Conservation (phyloP, 2,797 vertebrate genomes). For the Telmatherina bonti region DNA sequence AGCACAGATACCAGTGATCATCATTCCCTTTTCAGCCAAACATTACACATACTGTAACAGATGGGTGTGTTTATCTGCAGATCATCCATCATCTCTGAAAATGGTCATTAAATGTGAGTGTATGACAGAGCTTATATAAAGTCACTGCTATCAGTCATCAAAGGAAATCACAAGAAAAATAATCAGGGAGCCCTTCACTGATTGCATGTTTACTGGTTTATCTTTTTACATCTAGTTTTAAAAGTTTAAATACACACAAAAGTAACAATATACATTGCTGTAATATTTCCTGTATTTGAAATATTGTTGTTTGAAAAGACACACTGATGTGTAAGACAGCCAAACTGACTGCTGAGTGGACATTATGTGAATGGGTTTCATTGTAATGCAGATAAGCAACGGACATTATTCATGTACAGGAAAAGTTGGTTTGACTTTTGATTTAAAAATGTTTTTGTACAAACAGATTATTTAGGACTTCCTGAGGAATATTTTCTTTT, state of each 20-base stretch:
- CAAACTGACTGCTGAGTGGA: background rate
- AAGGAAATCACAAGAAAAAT: no score
- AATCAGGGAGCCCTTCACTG: background rate
- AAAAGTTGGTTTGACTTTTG: background rate
- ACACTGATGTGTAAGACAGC: background rate
- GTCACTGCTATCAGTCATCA: background rate
- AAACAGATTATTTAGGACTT: no score
- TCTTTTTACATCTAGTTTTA: background rate
- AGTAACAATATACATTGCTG: background rate
- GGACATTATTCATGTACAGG: no score
- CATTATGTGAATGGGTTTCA: background rate
- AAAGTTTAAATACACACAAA: background rate
- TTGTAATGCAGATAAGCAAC: background rate
- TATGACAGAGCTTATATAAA: background rate
- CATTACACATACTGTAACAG: constrained; percentile 7
- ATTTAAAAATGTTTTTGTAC: background rate
- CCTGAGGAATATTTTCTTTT: no score
- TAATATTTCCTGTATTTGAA: background rate
- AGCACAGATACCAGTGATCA: constrained; percentile 11
- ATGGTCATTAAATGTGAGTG: background rate
- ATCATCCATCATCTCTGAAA: constrained; percentile 8
- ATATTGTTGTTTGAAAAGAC: background rate
- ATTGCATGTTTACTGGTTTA: background rate
- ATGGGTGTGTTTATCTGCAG: constrained; percentile 27
- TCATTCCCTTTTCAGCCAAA: background rate